Evolutionary conservation across 2,797 vertebrate species (phyloP).

Genomic region (Alcedo atthis): DNA sequence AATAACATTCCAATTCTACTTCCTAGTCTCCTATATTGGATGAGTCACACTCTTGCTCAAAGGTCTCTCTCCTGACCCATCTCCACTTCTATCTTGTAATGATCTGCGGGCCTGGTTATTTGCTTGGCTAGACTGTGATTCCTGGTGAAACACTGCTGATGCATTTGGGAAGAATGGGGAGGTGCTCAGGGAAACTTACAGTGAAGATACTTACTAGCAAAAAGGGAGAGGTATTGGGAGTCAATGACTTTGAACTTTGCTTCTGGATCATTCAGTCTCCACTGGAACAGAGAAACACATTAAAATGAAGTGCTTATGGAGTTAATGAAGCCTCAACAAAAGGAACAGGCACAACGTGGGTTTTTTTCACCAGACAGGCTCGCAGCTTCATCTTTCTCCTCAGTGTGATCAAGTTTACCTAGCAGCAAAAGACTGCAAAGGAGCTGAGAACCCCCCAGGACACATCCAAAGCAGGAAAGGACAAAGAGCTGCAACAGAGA

Average conservation of each 20-base stretch:
- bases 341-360: neutral
- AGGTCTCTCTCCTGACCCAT: neutral
- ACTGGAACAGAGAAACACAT: slow-evolving; percentile 80
- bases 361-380: neutral
- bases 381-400: neutral
- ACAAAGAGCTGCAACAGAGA: neutral
- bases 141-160: neutral
- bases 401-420: neutral
- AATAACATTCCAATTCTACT: neutral
- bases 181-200: neutral
- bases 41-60: neutral
- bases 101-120: neutral
- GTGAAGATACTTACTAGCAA: slow-evolving; percentile 84
- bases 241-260: slow-evolving; percentile 84
- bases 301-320: neutral
- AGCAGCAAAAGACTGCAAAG: neutral
- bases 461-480: neutral
- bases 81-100: neutral
- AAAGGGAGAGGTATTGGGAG: slow-evolving; percentile 89
- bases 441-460: neutral
- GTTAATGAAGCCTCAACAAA: neutral
- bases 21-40: neutral
- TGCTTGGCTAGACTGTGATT: neutral
- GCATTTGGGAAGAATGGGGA: neutral
- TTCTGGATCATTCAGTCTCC: slow-evolving; percentile 81